These are phyloP conservation scores for Lycodopsis pacificus DNA, from an alignment of 2,797 vertebrate genomes.

Conservation along the genomic window DNA sequence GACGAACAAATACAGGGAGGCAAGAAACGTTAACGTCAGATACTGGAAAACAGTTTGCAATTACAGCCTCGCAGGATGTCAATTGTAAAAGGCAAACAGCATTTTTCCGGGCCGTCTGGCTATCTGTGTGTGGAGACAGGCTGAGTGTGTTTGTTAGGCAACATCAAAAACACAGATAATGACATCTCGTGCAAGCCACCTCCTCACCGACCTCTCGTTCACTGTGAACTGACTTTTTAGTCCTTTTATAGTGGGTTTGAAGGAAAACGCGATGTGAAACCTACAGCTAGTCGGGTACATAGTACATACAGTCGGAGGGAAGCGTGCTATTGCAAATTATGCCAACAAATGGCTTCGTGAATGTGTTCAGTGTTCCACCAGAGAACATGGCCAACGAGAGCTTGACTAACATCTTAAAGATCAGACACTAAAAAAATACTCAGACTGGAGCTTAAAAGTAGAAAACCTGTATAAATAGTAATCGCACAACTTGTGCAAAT, in stretches of 20 bases:
- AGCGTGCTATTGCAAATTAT: slow-evolving; percentile 64
- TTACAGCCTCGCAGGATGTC: slow-evolving; percentile 80
- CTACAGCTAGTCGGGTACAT: slow-evolving; percentile 30
- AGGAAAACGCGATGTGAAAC: slow-evolving; percentile 26
- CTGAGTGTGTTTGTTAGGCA: slow-evolving; percentile 53
- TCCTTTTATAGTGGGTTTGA: slow-evolving; percentile 12
- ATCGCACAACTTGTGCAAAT: slow-evolving; percentile 75
- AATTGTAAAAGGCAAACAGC: slow-evolving; percentile 68
- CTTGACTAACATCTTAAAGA: slow-evolving; percentile 34
- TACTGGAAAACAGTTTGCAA: slow-evolving; percentile 63
- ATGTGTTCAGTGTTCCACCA: slow-evolving; percentile 58
- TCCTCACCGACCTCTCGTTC: slow-evolving; percentile 19
- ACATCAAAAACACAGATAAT: slow-evolving; percentile 61
- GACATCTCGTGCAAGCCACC: slow-evolving; percentile 63
- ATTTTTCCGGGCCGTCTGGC: slow-evolving; percentile 71
- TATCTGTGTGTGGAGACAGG: slow-evolving; percentile 62
- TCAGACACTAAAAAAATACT: slow-evolving; percentile 46
- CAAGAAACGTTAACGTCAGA: slow-evolving; percentile 59
- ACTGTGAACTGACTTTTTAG: slow-evolving; percentile 20
- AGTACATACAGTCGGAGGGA: slow-evolving; percentile 44
- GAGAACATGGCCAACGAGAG: slow-evolving; percentile 37
- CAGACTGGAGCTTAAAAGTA: slow-evolving; percentile 72
- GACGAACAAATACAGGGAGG: slow-evolving; percentile 51
- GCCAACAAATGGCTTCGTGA: slow-evolving; percentile 53
- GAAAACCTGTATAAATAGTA: slow-evolving; percentile 85